These are phyloP conservation scores for Bolborhynchus lineola DNA, from an alignment of 2,113 vertebrate species.

Conservation along the genomic window DNA sequence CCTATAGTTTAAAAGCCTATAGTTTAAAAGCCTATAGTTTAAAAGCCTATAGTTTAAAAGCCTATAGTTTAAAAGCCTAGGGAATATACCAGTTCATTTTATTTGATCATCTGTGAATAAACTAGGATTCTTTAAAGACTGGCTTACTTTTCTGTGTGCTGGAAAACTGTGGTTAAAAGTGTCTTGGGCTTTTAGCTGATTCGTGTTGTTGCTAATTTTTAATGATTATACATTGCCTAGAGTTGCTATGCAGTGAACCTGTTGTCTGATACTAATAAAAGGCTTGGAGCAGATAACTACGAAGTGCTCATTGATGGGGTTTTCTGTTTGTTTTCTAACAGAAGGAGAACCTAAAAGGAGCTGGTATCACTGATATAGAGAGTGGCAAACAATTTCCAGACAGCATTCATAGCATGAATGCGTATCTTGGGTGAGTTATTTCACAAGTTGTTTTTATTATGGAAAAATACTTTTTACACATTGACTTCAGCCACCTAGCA, in stretches of 20 bases:
- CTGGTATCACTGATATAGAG: slow-evolving; percentile 67
- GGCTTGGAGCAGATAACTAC: not conserved
- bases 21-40: no score
- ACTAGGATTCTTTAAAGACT: not conserved
- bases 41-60: no score
- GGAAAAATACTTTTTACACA: not conserved
- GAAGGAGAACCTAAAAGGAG: slow-evolving; percentile 73
- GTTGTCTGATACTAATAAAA: not conserved
- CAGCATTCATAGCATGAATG: slow-evolving; percentile 83
- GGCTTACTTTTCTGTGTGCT: not conserved
- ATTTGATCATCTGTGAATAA: not conserved
- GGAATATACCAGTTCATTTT: not conserved
- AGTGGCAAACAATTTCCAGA: slow-evolving; percentile 75
- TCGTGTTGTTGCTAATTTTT: not conserved
- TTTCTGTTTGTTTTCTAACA: slow-evolving; percentile 48
- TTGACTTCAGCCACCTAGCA: not conserved
- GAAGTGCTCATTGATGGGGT: not conserved
- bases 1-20: no score
- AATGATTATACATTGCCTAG: not conserved
- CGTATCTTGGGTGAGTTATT: slow-evolving; percentile 80
- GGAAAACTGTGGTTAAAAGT: not conserved
- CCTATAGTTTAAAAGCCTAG: not conserved
- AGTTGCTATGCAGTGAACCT: not conserved
- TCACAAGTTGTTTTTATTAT: not conserved
- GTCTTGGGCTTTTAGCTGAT: not conserved